Percentiles rank a stretch among this genome's conserved stretches.
Evolutionary conservation across 2,113 vertebrate genomes (phyloP).

Genomic region (Cygnus atratus): DNA sequence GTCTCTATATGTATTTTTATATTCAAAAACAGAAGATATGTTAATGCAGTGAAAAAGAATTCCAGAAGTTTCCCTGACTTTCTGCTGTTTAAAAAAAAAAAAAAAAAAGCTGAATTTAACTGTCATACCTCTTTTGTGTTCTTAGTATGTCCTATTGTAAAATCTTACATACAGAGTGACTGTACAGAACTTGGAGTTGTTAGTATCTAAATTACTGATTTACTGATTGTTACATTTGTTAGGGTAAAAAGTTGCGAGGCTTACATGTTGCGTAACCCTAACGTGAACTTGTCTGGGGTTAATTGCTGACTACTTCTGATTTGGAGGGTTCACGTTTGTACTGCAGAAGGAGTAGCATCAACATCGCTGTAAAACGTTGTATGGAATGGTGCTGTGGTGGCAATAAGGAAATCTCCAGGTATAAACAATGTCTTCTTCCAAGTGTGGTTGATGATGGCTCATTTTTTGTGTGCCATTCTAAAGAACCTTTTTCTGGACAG

Average conservation of each 20-base stretch:
- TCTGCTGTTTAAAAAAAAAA: constrained; percentile 9
- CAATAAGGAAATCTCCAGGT: not conserved
- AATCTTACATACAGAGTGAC: constrained; percentile 13
- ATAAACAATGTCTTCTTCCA: not conserved
- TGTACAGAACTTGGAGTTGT: not conserved
- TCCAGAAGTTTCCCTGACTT: constrained; percentile 34
- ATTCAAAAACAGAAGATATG: constrained; percentile 28
- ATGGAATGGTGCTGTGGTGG: not conserved
- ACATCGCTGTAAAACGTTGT: not conserved
- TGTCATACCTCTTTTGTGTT: constrained; percentile 25
- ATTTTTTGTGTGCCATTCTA: not conserved
- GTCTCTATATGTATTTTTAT: constrained; percentile 63
- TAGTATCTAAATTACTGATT: constrained; percentile 16
- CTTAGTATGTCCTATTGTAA: not conserved
- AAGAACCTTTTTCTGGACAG: not conserved
- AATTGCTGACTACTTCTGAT: not conserved
- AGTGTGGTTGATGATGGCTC: not conserved
- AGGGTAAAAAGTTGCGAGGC: not conserved
- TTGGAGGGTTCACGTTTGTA: not conserved
- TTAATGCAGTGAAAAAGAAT: constrained; percentile 5
- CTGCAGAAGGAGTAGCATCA: not conserved
- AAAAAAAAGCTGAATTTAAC: constrained; percentile 8
- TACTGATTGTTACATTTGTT: not conserved
- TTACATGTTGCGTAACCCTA: not conserved
- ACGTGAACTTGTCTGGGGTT: not conserved